Evolutionary conservation across 2,113 vertebrate genomes (phyloP).

Genomic region (Stigmatopora nigra): DNA sequence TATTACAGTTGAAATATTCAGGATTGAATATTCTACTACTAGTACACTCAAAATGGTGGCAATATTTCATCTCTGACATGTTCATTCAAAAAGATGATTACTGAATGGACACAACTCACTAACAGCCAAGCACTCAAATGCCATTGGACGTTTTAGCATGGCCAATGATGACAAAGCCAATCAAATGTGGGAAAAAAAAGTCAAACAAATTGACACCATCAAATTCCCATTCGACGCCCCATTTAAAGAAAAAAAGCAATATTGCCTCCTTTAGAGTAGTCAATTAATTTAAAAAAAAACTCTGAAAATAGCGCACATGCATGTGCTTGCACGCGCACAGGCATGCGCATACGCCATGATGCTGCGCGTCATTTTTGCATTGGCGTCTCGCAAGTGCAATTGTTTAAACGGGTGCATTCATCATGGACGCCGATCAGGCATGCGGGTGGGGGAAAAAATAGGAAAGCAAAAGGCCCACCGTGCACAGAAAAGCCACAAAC

Average conservation of each 20-base stretch:
- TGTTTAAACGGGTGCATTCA: background rate
- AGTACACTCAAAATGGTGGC: no score
- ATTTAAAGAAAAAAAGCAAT: background rate
- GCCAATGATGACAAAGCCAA: background rate
- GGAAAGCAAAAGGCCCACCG: background rate
- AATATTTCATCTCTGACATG: no score
- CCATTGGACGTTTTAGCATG: no score
- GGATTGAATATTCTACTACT: no score
- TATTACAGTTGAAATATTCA: no score
- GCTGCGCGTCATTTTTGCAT: background rate
- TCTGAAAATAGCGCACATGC: background rate
- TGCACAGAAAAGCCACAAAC: background rate
- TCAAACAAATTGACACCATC: background rate
- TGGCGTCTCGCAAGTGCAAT: conserved; percentile 6
- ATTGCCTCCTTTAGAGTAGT: no score
- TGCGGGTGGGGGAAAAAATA: background rate
- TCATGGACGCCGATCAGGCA: background rate
- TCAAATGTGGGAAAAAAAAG: background rate
- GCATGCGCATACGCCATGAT: background rate
- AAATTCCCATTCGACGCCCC: background rate
- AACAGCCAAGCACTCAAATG: no score
- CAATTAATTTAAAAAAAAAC: no score
- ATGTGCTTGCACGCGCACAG: background rate
- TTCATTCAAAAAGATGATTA: no score
- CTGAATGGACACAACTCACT: no score